Percentiles rank a stretch among this genome's conserved stretches.
phyloP scores from a whole-genome alignment of 2,888 invertebrate species.

The Cartodere bifasciata region DNA sequence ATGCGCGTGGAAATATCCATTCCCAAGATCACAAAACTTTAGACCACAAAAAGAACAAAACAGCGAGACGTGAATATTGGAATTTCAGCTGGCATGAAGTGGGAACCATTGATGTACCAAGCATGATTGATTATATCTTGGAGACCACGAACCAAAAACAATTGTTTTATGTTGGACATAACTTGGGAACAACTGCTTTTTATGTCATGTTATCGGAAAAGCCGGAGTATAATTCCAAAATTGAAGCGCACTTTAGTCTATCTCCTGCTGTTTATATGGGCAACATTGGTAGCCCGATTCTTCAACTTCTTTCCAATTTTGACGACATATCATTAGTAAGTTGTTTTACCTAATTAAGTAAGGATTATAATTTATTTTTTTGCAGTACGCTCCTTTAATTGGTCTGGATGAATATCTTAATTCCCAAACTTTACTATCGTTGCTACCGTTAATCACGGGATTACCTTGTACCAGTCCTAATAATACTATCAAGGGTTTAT shows the following conservation, averaged over 20 bases:
- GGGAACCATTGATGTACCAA: constrained; percentile 41
- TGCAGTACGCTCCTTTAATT: no score
- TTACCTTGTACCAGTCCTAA: no score
- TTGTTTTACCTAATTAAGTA: no score
- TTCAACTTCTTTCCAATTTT: no score
- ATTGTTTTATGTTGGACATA: constrained; percentile 47
- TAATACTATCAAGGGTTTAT: no score
- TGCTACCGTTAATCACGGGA: no score
- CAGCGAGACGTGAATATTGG: constrained; percentile 13
- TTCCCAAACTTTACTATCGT: no score
- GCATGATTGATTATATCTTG: constrained; percentile 38
- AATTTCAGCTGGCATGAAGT: constrained; percentile 41
- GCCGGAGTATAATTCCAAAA: constrained; percentile 41
- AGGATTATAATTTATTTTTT: no score
- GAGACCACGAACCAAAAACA: constrained; percentile 31
- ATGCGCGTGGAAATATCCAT: no score
- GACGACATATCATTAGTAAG: no score
- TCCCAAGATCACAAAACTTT: no score
- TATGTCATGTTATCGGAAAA: constrained; percentile 40
- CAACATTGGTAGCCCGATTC: constrained; percentile 37
- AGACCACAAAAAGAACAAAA: background rate
- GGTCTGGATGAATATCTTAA: no score
- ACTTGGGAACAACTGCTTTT: constrained; percentile 46
- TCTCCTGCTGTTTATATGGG: constrained; percentile 46
- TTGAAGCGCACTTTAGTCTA: constrained; percentile 40